These are phyloP conservation scores for Scomber scombrus DNA, from an alignment of 2,113 vertebrate species.

Conservation along the genomic window DNA sequence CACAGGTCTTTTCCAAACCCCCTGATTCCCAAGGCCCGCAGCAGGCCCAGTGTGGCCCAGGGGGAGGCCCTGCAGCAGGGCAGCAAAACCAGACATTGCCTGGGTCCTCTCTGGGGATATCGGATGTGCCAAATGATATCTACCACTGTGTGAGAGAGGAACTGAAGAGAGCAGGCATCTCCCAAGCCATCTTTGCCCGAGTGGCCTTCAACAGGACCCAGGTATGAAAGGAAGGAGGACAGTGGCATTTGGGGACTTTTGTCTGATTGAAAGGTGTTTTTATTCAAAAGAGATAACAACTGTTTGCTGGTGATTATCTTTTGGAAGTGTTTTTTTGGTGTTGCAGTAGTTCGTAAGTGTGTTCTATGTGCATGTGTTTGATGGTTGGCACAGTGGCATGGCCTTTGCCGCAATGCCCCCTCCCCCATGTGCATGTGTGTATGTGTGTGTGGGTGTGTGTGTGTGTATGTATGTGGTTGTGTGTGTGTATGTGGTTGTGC, in stretches of 20 bases:
- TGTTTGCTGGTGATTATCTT: constrained; percentile 40
- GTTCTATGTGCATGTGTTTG: constrained; percentile 43
- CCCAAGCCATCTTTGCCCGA: constrained; percentile 98
- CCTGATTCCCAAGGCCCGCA: constrained; percentile 91
- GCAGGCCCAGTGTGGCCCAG: constrained; percentile 74
- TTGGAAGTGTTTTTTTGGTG: constrained; percentile 15
- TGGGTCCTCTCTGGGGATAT: constrained; percentile 42
- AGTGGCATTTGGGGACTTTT: background rate
- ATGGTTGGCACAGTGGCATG: constrained; percentile 73
- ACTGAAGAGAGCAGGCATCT: constrained; percentile 98
- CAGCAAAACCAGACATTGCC: constrained; percentile 56
- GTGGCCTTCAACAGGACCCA: constrained; percentile 99
- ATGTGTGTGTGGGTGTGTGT: constrained; percentile 32
- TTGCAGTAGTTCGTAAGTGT: constrained; percentile 17
- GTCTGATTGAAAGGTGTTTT: constrained; percentile 10
- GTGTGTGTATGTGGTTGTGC: constrained; percentile 66
- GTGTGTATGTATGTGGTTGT: constrained; percentile 48
- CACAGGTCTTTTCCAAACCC: constrained; percentile 93
- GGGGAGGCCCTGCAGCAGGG: constrained; percentile 36
- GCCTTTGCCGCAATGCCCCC: constrained; percentile 78
- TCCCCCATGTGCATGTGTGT: constrained; percentile 37
- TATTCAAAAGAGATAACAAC: constrained; percentile 5
- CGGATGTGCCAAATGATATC: constrained; percentile 95
- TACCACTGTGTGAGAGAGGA: constrained; percentile 99
- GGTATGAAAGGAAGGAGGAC: constrained; percentile 80